Evolutionary conservation across 1,140 invertebrate species (phyloP), one percentile per base, ranked within the genome.

Genomic region (Schlechtendalia chinensis): DNA sequence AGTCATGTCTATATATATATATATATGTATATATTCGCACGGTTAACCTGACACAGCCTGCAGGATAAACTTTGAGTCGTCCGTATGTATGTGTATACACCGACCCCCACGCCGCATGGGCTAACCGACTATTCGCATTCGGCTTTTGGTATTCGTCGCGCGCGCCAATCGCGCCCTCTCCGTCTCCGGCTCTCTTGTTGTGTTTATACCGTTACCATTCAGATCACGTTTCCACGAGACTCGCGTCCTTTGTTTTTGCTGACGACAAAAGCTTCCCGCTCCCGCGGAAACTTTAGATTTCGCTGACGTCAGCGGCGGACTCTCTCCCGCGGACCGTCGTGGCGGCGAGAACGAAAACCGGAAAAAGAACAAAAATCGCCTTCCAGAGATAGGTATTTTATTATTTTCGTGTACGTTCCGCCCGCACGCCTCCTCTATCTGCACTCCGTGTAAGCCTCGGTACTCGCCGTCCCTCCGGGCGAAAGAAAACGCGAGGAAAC

Each of bases 201-300:
- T 50, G 14, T 63, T 17, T 79, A 59, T 59, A 75, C 24, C 22
- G 54, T 77, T 24, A 53, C 22, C 39, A 79, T 79, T 79, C 75
- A 16, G 58, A 47, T 79, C 75, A 79, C 75, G 75, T 79, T 24
- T 27, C n/a, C 32, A 11, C 39, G n/a, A 11, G 39, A 63, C 58
- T 61, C 39, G 74, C 56, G 75, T 63, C 58, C 45, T 79, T 79
- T 79, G 75, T 79, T 79, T 79, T 79, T 79, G 75, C 75, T 79
- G 75, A 79, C 58, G 75, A 79, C 75, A 79, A 79, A 79, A 79
- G 75, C 75, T 50, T 24, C 47, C 24, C 12, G 5, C 1, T 1
- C 47, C 32, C 32, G 32, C 8, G 47, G 45, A 79, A 75, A 79
- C 75, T 79, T 79, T 79, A 61, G 39, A 79, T 79, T 56, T 79